Evolutionary conservation across 2,888 invertebrate species (phyloP), one percentile per base, ranked within the genome.

Genomic region (Patella depressa): DNA sequence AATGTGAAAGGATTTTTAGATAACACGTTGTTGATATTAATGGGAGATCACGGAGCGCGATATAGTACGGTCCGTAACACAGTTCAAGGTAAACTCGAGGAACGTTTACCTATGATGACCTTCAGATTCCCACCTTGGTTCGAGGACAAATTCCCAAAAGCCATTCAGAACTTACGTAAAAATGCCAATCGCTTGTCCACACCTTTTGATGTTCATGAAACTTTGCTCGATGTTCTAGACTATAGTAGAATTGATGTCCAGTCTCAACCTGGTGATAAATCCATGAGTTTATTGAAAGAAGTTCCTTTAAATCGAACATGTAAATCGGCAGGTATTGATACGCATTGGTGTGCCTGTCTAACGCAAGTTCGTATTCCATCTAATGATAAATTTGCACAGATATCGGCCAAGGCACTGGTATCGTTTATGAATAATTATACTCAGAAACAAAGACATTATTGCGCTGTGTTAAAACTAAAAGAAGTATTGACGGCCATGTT

Each of bases 291-390:
- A 19, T 80, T 90, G 7, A 82, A 83, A 14, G 79, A 82, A 29
- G 85, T 90, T 74, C 88, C 89, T 4, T 71, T 77, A 3, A 85
- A 87, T 71, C 78, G 90, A 53, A 90, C 89, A 0, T 90, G 90
- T 80, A 29, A 70, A 9, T 81, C 82, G 34, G 89, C 88, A 15
- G 83, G 84, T 15, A 87, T 88, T 53, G 83, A 85, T 15, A 81
- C 85, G 72, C 90, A 90, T 76, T 90, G 90, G 90, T 90, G 90
- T 78, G 85, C 88, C 3, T 90, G 90, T 81, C 76, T 90, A 73
- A 81, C 81, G 19, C 84, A 84, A 78, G 76, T 83, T 14, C 79
- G 84, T 24, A 76, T 88, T 5, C 79, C 83, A 34, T 71, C 80
- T 3, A 76, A 73, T 45, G 85, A 85, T 71, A 76, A 80, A 57